phyloP scores from a whole-genome alignment of 2,797 vertebrate genomes.

The Notolepis coatsorum region DNA sequence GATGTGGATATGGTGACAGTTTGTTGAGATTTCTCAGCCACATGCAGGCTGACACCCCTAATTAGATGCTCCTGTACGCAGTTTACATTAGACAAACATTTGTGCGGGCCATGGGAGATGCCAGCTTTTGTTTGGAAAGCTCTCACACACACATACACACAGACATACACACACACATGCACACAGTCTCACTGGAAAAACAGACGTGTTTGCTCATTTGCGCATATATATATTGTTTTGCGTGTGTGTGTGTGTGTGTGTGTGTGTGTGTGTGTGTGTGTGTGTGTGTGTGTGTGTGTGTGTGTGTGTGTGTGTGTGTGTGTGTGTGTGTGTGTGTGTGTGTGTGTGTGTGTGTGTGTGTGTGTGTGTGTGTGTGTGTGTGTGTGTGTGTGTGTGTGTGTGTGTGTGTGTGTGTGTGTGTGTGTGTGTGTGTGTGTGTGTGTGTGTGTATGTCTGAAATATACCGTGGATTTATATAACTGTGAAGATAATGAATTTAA shows the following conservation, averaged over 20 bases:
- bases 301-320: constrained; percentile 66
- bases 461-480: constrained; percentile 75
- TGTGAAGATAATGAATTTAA: constrained; percentile 81
- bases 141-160: constrained; percentile 35
- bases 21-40: constrained; percentile 81
- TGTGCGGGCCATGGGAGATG: constrained; percentile 79
- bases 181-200: constrained; percentile 55
- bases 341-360: constrained; percentile 57
- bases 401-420: constrained; percentile 68
- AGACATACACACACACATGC: constrained; percentile 19
- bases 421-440: constrained; percentile 39
- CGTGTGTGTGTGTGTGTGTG: constrained; percentile 15
- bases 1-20: constrained; percentile 78
- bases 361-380: constrained; percentile 67
- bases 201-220: constrained; percentile 76
- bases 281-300: constrained; percentile 42
- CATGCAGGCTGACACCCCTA: constrained; percentile 79
- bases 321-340: constrained; percentile 57
- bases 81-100: constrained; percentile 83
- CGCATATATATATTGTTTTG: constrained; percentile 69
- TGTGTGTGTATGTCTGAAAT: constrained; percentile 71
- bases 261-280: no score
- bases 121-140: constrained; percentile 81
- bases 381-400: constrained; percentile 48
- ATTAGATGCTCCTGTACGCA: constrained; percentile 82